A percentile compares a stretch with the other conserved stretches of the same genome.
phyloP scores from a whole-genome alignment of 2,113 vertebrate genomes.

The Phasianus colchicus region DNA sequence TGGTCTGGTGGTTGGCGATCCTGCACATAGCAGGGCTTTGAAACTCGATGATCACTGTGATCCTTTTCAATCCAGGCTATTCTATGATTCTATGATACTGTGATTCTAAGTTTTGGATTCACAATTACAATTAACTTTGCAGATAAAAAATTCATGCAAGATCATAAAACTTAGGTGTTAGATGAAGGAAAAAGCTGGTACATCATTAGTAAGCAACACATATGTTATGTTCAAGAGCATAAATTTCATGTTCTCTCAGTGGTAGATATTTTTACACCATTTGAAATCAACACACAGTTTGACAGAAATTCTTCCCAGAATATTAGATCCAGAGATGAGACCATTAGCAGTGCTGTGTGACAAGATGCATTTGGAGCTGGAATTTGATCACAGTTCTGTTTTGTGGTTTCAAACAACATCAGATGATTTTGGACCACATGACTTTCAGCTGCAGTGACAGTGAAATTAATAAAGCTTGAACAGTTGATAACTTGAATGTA shows the following conservation, averaged over 20 bases:
- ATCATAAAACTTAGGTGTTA: not conserved
- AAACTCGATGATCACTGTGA: too few species aligned
- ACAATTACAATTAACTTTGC: not conserved
- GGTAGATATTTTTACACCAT: not conserved
- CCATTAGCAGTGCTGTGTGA: not conserved
- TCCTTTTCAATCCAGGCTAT: too few species aligned
- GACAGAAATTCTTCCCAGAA: not conserved
- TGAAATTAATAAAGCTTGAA: not conserved
- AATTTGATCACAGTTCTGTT: fast-evolving
- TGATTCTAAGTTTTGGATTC: not conserved
- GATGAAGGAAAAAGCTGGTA: not conserved
- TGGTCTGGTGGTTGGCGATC: too few species aligned
- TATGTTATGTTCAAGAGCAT: not conserved
- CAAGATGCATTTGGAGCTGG: not conserved
- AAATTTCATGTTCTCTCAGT: not conserved
- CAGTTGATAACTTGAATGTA: not conserved
- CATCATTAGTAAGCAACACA: not conserved
- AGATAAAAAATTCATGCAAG: not conserved
- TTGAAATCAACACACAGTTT: not conserved
- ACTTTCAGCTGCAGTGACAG: not conserved
- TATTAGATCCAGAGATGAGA: not conserved
- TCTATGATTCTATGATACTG: too few species aligned
- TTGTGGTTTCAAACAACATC: not conserved
- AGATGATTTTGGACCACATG: not conserved
- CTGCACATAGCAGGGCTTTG: too few species aligned